These are phyloP conservation scores for Harlomillsia oculata DNA, from an alignment of 1,140 invertebrate genomes.

Conservation along the genomic window DNA sequence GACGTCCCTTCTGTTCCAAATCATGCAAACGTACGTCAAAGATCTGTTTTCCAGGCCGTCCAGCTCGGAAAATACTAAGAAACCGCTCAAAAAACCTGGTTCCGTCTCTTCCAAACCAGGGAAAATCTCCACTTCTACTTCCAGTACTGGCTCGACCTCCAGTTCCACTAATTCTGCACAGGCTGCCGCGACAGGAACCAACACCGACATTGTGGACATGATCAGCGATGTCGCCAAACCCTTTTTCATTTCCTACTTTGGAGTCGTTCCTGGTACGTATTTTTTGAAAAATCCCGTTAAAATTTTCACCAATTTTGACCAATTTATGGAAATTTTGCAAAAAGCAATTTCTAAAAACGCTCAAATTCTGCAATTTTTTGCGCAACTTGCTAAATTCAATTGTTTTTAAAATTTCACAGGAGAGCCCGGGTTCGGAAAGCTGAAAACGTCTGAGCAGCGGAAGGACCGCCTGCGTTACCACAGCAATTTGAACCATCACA, in stretches of 20 bases:
- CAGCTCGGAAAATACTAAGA: background rate
- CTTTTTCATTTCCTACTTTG: constrained; percentile 35
- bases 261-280: constrained; percentile 32
- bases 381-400: background rate
- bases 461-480: constrained; percentile 4
- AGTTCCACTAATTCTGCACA: background rate
- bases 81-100: background rate
- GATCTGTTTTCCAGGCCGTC: constrained; percentile 15
- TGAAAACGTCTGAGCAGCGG: constrained; percentile 23
- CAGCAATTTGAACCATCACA: too few species aligned
- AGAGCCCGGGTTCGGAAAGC: constrained; percentile 25
- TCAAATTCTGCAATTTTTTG: too few species aligned
- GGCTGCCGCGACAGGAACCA: background rate
- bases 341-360: background rate
- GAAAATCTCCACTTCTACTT: background rate
- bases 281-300: too few species aligned
- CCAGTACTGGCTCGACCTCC: background rate
- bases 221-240: constrained; percentile 35
- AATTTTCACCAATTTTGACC: background rate
- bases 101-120: background rate
- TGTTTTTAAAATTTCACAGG: background rate
- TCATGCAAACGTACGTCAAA: constrained; percentile 29
- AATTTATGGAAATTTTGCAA: background rate
- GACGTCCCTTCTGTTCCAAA: constrained; percentile 15
- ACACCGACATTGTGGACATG: constrained; percentile 30